Conservation (phyloP, 1,140 invertebrate species). For the Gryllus bimaculatus region DNA sequence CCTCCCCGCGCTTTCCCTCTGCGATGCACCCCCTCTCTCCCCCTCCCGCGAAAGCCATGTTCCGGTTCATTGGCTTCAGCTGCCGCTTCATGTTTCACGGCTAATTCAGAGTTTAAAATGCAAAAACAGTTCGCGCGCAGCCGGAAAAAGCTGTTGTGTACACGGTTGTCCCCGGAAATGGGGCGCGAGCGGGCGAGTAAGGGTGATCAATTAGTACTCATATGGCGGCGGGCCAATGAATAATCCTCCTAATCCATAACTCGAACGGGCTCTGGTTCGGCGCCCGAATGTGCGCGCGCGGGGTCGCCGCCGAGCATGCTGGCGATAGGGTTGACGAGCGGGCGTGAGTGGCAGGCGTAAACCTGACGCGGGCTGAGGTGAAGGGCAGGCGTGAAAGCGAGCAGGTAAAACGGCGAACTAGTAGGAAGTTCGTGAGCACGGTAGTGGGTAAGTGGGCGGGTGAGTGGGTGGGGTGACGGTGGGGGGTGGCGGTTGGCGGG, state of each 20-base stretch:
- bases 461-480: too few relatives aligned
- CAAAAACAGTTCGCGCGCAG: not conserved
- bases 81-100: not conserved
- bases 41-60: not conserved
- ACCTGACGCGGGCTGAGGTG: too few relatives aligned
- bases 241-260: not conserved
- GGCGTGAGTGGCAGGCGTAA: too few relatives aligned
- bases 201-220: not conserved
- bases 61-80: not conserved
- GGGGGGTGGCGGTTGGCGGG: too few relatives aligned
- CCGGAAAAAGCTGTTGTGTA: not conserved
- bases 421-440: too few relatives aligned
- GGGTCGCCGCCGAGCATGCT: too few relatives aligned
- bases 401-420: too few relatives aligned
- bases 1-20: not conserved
- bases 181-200: not conserved
- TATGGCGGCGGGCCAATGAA: not conserved
- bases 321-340: too few relatives aligned
- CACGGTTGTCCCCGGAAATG: not conserved
- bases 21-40: not conserved
- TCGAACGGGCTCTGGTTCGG: not conserved
- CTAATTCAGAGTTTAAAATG: not conserved
- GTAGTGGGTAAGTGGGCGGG: too few relatives aligned
- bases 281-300: too few relatives aligned
- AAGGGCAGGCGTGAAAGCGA: too few relatives aligned